Percentiles rank a stretch among this genome's conserved stretches.
Conservation (phyloP, 2,797 vertebrate genomes). For the Cyprinodon diabolis region DNA sequence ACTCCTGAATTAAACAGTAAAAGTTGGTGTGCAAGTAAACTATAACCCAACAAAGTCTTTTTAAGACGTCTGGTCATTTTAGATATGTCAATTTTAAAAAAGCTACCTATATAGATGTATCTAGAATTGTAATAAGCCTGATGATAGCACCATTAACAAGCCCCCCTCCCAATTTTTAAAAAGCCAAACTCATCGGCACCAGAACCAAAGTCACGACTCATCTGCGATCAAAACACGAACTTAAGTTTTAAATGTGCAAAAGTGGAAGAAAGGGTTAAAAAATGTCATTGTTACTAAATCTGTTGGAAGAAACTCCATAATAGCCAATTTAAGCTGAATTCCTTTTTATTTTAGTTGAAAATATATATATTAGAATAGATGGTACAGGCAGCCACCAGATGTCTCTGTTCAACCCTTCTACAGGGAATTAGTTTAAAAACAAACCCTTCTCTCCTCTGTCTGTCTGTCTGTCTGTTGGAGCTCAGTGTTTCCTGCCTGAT, state of each 20-base stretch:
- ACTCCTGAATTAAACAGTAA: not conserved
- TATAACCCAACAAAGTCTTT: too few relatives aligned
- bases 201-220: not conserved
- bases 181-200: not conserved
- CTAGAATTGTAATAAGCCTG: conserved; percentile 13
- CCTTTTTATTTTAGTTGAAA: conserved; percentile 18
- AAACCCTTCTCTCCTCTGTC: not conserved
- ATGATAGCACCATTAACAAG: conserved; percentile 29
- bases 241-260: conserved; percentile 27
- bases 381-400: conserved; percentile 56
- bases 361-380: conserved; percentile 19
- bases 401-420: conserved; percentile 50
- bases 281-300: not conserved
- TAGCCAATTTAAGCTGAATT: conserved; percentile 15
- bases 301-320: not conserved
- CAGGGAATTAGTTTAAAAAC: conserved; percentile 15
- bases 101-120: not conserved
- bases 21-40: too few relatives aligned
- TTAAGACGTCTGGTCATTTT: not conserved
- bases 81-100: not conserved
- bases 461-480: not conserved
- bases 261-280: conserved; percentile 1
- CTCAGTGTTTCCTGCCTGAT: not conserved
- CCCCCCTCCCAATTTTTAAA: conserved; percentile 11
- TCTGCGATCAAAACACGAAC: conserved; percentile 4